Base-by-base conservation (phyloP, 2,113 vertebrate genomes). In the Phyllostomus discolor region DNA sequence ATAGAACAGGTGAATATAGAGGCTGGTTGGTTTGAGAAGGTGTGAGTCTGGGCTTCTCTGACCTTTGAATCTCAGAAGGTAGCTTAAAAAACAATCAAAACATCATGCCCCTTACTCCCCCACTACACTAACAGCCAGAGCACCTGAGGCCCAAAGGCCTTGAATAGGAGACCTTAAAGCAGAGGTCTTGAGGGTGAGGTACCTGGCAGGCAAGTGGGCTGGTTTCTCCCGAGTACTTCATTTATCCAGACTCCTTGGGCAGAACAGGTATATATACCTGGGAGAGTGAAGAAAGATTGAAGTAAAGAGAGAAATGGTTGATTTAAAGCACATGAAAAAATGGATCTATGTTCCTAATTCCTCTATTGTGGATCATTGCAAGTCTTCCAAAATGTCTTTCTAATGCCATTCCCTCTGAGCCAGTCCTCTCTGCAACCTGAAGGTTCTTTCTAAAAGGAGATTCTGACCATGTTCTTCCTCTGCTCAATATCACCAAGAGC, bases 231-330 rank as follows among this genome's bases (percentile, higher is more conserved):
- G 50, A 99, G 95, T 11, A 98, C 98, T 92, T 98, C 94, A 9
- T 98, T 99, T 15, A 95, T 98, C 99, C 99, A 99, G 16, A 97
- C n/a, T 31, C 99, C 99, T 0, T 96, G 97, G 0, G 97, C 98
- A 1, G 98, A 98, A 1, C 99, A 99, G 0, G 28, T 98, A 93
- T 99, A 99, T 24, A 97, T 98, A 92, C 98, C 99, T 99, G 94
- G n/a, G 96, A 96, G 90, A 97, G 50, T 92, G 10, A 57, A 90
- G 38, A 90, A 33, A 1, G 4, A 16, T 67, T 43, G 43, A 62
- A 62, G 35, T 14, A 33, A 84, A 66, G 50, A 69, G 28, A 93
- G 50, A 62, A 80, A 54, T 57, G 20, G 66, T 76, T 88, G 70
- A 31, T 10, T 28, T 20, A 19, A 35, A 76, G 35, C 11, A 59